These are phyloP conservation scores for Galerucella nymphaeae DNA, from an alignment of 2,888 invertebrate species.

Conservation along the genomic window DNA sequence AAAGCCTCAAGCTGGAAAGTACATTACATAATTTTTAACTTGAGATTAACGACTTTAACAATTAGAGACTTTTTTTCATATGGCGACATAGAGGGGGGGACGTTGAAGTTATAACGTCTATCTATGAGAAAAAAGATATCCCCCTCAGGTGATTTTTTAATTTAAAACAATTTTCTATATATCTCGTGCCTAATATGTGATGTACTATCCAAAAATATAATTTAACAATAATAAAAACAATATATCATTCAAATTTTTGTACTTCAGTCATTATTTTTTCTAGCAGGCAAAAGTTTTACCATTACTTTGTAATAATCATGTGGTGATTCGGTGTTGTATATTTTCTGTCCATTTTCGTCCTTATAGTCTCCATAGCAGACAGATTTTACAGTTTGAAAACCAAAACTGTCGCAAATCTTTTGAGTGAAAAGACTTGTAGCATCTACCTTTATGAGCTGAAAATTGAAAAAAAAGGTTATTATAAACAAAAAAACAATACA, in stretches of 20 bases:
- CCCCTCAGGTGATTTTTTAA: too few species aligned
- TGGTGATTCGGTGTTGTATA: slow-evolving; percentile 74
- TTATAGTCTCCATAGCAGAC: slow-evolving; percentile 78
- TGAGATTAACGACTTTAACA: too few species aligned
- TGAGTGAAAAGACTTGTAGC: slow-evolving; percentile 85
- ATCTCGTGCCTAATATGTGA: background rate
- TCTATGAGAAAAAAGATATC: too few species aligned
- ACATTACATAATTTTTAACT: background rate
- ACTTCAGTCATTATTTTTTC: slow-evolving; percentile 38
- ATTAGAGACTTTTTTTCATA: too few species aligned
- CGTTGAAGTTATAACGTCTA: too few species aligned
- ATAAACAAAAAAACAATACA: background rate
- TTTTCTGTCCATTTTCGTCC: slow-evolving; percentile 70
- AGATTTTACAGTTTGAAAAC: slow-evolving; percentile 73
- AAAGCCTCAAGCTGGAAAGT: background rate
- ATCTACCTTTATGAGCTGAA: slow-evolving; percentile 82
- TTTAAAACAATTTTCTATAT: too few species aligned
- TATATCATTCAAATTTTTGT: slow-evolving; percentile 17
- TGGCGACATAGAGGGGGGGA: too few species aligned
- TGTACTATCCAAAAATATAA: background rate
- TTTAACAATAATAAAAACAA: slow-evolving; percentile 9
- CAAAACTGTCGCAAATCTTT: slow-evolving; percentile 76
- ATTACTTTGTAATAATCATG: slow-evolving; percentile 80
- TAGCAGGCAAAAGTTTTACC: slow-evolving; percentile 56
- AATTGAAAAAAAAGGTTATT: slow-evolving; percentile 45